These are phyloP conservation scores for Zootoca vivipara DNA, from an alignment of 2,113 vertebrate genomes.

Conservation along the genomic window DNA sequence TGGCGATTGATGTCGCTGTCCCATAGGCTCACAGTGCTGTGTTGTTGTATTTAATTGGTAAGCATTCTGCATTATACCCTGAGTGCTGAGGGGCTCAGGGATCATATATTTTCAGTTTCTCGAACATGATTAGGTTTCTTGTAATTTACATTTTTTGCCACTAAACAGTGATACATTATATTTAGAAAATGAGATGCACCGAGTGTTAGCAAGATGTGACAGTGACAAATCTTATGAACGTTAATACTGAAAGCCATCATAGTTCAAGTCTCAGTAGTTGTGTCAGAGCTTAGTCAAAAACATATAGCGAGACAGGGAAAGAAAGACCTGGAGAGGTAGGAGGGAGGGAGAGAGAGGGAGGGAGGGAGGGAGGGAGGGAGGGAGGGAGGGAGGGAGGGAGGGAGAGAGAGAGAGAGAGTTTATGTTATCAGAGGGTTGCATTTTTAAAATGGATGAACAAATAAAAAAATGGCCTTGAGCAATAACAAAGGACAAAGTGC, in stretches of 20 bases:
- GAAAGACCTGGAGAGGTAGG: neutral
- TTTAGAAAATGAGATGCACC: conserved; percentile 66
- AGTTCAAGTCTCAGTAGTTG: conserved; percentile 60
- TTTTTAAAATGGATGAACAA: no score
- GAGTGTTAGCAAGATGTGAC: conserved; percentile 57
- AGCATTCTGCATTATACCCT: conserved; percentile 46
- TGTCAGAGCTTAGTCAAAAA: conserved; percentile 46
- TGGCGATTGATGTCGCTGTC: conserved; percentile 47
- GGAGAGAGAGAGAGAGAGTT: neutral
- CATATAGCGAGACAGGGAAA: neutral
- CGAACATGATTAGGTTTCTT: conserved; percentile 63
- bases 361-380: neutral
- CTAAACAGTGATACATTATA: conserved; percentile 60
- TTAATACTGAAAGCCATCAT: conserved; percentile 59
- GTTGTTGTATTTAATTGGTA: conserved; percentile 43
- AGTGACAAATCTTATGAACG: conserved; percentile 65
- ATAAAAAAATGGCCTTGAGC: no score
- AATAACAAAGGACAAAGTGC: no score
- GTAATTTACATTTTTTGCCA: conserved; percentile 66
- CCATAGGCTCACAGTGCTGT: conserved; percentile 39
- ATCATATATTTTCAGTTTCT: conserved; percentile 52
- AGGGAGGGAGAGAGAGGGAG: neutral
- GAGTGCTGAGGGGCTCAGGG: conserved; percentile 29
- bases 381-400: no score
- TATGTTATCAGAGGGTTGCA: conserved; percentile 56